Conservation (phyloP, 2,113 vertebrate species). For the Saimiri boliviensis region DNA sequence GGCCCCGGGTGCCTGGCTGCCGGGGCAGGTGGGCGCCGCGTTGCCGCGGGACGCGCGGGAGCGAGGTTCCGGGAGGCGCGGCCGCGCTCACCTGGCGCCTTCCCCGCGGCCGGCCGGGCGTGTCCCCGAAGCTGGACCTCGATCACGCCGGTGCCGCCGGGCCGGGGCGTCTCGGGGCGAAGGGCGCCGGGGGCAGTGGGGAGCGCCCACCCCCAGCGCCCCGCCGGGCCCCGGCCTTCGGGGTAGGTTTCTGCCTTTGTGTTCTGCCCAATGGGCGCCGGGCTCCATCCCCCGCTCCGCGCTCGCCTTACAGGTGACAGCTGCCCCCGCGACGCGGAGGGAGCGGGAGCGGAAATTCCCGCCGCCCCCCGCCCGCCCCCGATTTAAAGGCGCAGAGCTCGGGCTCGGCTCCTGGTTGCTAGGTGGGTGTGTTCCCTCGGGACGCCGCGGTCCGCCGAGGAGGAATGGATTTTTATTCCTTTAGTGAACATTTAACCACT, state of each 20-base stretch:
- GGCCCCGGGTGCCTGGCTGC: neutral
- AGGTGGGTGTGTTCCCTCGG: slow-evolving; percentile 61
- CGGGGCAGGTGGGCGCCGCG: neutral
- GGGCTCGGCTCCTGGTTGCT: slow-evolving; percentile 52
- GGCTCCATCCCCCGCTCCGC: slow-evolving; percentile 55
- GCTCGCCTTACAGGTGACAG: slow-evolving; percentile 68
- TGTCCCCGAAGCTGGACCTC: neutral
- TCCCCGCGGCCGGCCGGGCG: neutral
- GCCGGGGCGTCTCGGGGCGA: neutral
- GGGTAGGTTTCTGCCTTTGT: neutral
- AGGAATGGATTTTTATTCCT: neutral
- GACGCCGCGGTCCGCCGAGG: neutral
- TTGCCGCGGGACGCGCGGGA: neutral
- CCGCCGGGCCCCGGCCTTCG: neutral
- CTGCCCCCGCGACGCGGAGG: neutral
- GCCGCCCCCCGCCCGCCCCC: neutral
- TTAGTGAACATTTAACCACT: neutral
- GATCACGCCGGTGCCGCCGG: neutral
- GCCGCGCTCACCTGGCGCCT: slow-evolving; percentile 37
- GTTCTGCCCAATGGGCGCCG: slow-evolving; percentile 10
- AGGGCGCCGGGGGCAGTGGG: neutral
- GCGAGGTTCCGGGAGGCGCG: neutral
- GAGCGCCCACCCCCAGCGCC: neutral
- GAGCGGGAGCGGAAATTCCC: slow-evolving; percentile 19
- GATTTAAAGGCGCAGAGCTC: slow-evolving; percentile 67